phyloP scores from a whole-genome alignment of 2,888 invertebrate species.

The Sphaeridia pumilis region DNA sequence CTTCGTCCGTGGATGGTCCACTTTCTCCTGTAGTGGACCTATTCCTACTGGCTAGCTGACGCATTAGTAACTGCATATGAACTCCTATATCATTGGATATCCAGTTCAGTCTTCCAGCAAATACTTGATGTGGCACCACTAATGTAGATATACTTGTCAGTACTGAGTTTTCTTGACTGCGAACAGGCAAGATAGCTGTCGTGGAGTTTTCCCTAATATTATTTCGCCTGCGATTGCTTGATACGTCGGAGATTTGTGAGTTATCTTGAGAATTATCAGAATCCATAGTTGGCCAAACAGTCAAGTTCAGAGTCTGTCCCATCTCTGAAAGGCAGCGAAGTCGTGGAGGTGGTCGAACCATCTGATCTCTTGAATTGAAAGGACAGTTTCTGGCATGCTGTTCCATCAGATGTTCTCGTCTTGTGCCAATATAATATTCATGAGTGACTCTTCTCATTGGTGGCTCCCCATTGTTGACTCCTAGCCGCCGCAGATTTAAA shows the following conservation, averaged over 20 bases:
- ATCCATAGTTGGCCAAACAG: constrained; percentile 32
- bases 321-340: constrained; percentile 31
- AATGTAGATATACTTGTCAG: background rate
- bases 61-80: constrained; percentile 22
- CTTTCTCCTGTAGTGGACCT: background rate
- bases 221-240: too few relatives aligned
- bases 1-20: background rate
- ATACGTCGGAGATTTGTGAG: too few relatives aligned
- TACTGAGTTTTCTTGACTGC: too few relatives aligned
- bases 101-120: constrained; percentile 18
- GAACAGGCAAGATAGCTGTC: too few relatives aligned
- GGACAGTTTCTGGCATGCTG: constrained; percentile 34
- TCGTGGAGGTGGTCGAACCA: constrained; percentile 29
- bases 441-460: constrained; percentile 15
- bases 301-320: constrained; percentile 24
- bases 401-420: constrained; percentile 20
- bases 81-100: constrained; percentile 28
- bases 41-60: constrained; percentile 7
- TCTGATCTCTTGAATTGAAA: constrained; percentile 22
- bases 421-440: constrained; percentile 26
- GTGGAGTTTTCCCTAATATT: background rate
- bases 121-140: constrained; percentile 11
- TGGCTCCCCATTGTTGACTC: background rate
- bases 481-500: background rate
- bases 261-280: constrained; percentile 24